Percentiles rank a stretch among this genome's conserved stretches.
These are phyloP conservation scores for Ostrea denselamellosa DNA, from an alignment of 1,140 invertebrate genomes.

Conservation along the genomic window DNA sequence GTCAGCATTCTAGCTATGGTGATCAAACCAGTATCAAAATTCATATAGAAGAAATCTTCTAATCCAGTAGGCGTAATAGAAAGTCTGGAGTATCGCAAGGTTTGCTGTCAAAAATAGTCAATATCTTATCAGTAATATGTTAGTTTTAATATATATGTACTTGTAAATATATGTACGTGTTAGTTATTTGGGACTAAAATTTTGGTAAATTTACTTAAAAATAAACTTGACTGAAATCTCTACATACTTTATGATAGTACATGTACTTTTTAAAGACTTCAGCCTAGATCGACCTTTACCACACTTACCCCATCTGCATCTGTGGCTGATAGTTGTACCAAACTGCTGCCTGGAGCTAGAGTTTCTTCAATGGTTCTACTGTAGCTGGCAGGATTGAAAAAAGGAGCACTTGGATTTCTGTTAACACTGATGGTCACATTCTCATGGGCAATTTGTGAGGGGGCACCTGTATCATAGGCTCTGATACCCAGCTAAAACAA, in stretches of 20 bases:
- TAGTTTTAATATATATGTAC: not conserved
- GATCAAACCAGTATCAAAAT: slow-evolving; percentile 63
- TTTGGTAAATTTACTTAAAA: not conserved
- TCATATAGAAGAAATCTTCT: slow-evolving; percentile 66
- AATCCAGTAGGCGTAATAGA: slow-evolving; percentile 49
- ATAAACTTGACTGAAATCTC: not conserved
- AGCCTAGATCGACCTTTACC: not conserved
- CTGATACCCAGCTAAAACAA: slow-evolving; percentile 85
- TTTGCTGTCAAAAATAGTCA: slow-evolving; percentile 51
- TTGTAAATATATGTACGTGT: not conserved
- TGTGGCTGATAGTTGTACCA: slow-evolving; percentile 63
- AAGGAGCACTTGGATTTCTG: slow-evolving; percentile 84
- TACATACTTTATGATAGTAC: not conserved
- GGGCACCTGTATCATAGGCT: slow-evolving; percentile 92
- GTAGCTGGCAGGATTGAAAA: slow-evolving; percentile 58
- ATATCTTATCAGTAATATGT: not conserved
- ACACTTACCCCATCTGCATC: slow-evolving; percentile 81
- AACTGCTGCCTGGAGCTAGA: slow-evolving; percentile 53
- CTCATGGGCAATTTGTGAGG: slow-evolving; percentile 88
- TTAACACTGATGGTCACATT: slow-evolving; percentile 91
- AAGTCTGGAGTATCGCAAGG: slow-evolving; percentile 55
- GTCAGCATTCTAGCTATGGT: slow-evolving; percentile 60
- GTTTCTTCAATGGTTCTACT: slow-evolving; percentile 67
- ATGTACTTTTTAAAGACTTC: not conserved
- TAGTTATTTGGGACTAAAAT: not conserved